Evolutionary conservation across 2,113 vertebrate genomes (phyloP).

Genomic region (Mustelus asterias): DNA sequence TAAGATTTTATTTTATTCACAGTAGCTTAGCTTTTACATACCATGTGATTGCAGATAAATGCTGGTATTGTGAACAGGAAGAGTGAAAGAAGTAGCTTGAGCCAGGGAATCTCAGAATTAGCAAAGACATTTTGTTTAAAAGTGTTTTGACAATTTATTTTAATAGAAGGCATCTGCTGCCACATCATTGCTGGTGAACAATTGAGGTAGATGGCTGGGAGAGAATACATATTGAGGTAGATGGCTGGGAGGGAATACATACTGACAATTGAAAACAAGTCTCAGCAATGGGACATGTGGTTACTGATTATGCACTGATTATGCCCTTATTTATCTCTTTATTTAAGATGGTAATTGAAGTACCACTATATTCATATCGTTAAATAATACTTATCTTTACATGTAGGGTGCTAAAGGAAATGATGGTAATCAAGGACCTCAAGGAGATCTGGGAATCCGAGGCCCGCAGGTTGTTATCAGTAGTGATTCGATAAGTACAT

Average conservation of each 20-base stretch:
- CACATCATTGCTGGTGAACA: neutral
- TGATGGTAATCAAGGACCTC: neutral
- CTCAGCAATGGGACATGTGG: neutral
- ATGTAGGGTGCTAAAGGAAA: neutral
- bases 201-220: neutral
- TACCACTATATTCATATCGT: neutral
- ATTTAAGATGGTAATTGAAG: neutral
- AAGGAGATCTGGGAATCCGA: constrained; percentile 19
- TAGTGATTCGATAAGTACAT: neutral
- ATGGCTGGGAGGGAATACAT: neutral
- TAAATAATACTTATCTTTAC: neutral
- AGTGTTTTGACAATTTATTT: neutral
- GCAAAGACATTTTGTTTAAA: neutral
- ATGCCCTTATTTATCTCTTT: neutral
- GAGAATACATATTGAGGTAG: neutral
- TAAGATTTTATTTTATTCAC: neutral
- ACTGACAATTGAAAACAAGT: neutral
- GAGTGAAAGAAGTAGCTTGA: neutral
- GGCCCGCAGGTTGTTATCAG: constrained; percentile 9
- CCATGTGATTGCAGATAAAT: neutral
- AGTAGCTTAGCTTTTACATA: neutral
- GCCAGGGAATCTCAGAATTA: neutral
- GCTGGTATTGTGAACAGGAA: neutral
- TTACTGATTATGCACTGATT: constrained; percentile 11
- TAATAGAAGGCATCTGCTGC: neutral